A percentile compares a stretch with the other conserved stretches of the same genome.
Conservation (phyloP, 2,113 vertebrate genomes). For the Salvator merianae region DNA sequence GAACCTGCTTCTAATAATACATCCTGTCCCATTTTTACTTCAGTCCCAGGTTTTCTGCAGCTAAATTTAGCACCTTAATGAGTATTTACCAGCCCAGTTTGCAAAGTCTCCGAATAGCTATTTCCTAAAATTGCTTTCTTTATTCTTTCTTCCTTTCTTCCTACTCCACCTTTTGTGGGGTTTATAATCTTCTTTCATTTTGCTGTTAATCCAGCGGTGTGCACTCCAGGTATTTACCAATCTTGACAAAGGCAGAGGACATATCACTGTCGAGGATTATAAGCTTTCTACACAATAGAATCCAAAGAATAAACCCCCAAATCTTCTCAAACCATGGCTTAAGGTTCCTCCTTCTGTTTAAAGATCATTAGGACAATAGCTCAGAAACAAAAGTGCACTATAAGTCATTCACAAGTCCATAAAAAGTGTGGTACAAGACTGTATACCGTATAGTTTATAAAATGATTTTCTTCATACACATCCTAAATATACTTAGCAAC, state of each 20-base stretch:
- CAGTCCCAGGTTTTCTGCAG: background rate
- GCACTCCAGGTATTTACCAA: background rate
- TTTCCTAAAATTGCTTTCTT: background rate
- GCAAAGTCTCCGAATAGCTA: background rate
- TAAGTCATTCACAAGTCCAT: background rate
- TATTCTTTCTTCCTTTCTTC: background rate
- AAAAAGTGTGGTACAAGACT: background rate
- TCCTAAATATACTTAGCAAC: background rate
- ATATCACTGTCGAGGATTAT: slow-evolving; percentile 4
- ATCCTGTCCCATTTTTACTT: background rate
- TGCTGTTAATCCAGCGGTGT: background rate
- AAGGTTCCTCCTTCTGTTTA: background rate
- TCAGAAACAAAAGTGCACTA: background rate
- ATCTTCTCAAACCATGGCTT: background rate
- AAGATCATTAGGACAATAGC: slow-evolving; percentile 34
- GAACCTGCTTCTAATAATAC: background rate
- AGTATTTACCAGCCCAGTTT: background rate
- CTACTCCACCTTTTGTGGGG: background rate
- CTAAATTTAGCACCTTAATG: slow-evolving; percentile 8
- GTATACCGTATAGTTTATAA: background rate
- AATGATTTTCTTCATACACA: background rate
- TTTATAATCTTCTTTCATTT: background rate
- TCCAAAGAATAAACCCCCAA: background rate
- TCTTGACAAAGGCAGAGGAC: background rate
- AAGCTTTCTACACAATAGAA: slow-evolving; percentile 9